Evolutionary conservation across 2,888 invertebrate species (phyloP), one percentile per base, ranked within the genome.

Genomic region (Agrilus cyanescens): DNA sequence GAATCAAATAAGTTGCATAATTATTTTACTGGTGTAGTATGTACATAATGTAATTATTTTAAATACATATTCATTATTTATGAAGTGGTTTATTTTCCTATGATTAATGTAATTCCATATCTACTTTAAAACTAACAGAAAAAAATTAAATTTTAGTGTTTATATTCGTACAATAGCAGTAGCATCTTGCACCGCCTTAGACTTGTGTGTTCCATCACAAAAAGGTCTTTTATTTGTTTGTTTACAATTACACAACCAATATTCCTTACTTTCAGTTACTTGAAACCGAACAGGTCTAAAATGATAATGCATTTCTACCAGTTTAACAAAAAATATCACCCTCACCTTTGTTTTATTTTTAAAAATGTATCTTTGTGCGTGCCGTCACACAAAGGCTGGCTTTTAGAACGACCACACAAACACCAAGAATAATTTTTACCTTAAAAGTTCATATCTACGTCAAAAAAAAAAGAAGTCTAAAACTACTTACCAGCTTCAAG

Each of bases 171-270:
- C 46, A 37, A 55, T 53, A 4, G 66, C 60, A 7, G 54, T 50
- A 34, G 72, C 68, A 12, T 77, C 69, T 59, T 82, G 80, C 39
- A 88, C 75, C 33, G 80, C 76, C 46, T 76, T 73, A 40, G 72
- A 71, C 60, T 86, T 85, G 65, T 97, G 97, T 8, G 90, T 82
- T 8, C 96, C 96, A 70, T 98, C 98, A 69, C 97, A 98, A 65
- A 95, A 96, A 1, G 98, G 98, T 50, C 90, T 74, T 53, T 88
- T 85, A 38, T 76, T 76, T 1, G 95, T 93, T 61, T 95, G 95
- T 66, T 98, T 98, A 63, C 98, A 98, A 62, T 91, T 91, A 63
- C 98, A 98, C n/a, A 98, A 69, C 87, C 91, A 94, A 62, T 94
- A 95, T 13, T 90, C 87, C 55, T 88, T 89, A 0, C 84, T 82